Percentiles rank a stretch among this genome's conserved stretches.
phyloP scores from a whole-genome alignment of 2,797 vertebrate species.

The Arnoldichthys spilopterus region DNA sequence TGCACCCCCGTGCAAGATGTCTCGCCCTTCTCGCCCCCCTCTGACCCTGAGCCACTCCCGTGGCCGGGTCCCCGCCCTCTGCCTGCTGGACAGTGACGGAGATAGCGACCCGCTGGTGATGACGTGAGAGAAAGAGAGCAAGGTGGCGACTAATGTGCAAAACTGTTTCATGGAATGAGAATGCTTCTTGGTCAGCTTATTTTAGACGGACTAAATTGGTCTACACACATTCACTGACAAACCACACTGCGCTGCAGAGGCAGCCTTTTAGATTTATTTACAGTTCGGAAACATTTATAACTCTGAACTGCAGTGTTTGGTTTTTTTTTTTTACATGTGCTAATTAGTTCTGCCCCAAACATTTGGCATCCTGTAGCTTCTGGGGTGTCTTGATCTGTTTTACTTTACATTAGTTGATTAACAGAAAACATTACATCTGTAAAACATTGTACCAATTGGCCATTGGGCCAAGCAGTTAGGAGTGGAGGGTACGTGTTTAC shows the following conservation, averaged over 20 bases:
- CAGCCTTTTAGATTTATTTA: slow-evolving; percentile 1
- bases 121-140: slow-evolving; percentile 23
- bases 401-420: too few species aligned
- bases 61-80: slow-evolving; percentile 28
- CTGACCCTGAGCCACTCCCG: slow-evolving; percentile 47
- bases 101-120: slow-evolving; percentile 31
- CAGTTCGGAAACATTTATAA: background rate
- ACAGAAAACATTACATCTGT: background rate
- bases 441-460: background rate
- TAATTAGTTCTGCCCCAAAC: background rate
- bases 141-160: background rate
- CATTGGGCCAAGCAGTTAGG: background rate
- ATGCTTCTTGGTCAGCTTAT: background rate
- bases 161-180: background rate
- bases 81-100: slow-evolving; percentile 36
- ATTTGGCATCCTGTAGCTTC: background rate
- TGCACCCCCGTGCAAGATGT: slow-evolving; percentile 47
- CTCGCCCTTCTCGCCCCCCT: slow-evolving; percentile 48
- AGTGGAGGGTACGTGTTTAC: background rate
- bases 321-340: background rate
- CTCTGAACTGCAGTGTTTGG: background rate
- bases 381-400: background rate
- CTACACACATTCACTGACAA: background rate
- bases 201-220: background rate
- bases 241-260: background rate